Conservation (phyloP, 2,797 vertebrate genomes). For the Spondyliosoma cantharus region DNA sequence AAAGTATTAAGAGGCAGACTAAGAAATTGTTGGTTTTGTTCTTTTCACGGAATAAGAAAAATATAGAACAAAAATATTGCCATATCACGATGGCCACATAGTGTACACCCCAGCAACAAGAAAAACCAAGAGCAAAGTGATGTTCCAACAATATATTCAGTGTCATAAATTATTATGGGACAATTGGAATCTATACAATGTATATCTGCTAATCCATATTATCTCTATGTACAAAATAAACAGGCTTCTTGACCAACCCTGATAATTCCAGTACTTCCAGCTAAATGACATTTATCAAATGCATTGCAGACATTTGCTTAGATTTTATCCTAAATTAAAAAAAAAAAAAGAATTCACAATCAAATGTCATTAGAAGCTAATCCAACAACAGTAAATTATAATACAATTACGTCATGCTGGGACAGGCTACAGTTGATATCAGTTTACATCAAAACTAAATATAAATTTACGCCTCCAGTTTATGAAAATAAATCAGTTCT, state of each 20-base stretch:
- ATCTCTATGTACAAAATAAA: slow-evolving; percentile 79
- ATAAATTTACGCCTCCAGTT: slow-evolving; percentile 43
- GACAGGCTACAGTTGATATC: slow-evolving; percentile 27
- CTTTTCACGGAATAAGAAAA: not conserved
- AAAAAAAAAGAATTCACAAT: slow-evolving; percentile 33
- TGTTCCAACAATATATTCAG: slow-evolving; percentile 67
- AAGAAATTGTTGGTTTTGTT: not conserved
- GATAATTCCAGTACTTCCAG: slow-evolving; percentile 55
- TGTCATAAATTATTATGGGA: slow-evolving; percentile 54
- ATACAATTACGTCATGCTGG: slow-evolving; percentile 43
- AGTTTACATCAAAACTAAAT: slow-evolving; percentile 51
- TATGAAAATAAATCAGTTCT: slow-evolving; percentile 45
- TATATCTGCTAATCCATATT: slow-evolving; percentile 48
- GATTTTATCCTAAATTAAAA: slow-evolving; percentile 20
- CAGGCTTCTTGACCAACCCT: slow-evolving; percentile 58
- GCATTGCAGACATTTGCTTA: slow-evolving; percentile 15
- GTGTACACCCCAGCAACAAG: not conserved
- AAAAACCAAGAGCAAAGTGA: slow-evolving; percentile 25
- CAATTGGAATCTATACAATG: slow-evolving; percentile 54
- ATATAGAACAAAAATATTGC: too few species aligned
- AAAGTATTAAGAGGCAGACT: too few species aligned
- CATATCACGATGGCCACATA: not conserved
- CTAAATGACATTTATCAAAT: slow-evolving; percentile 53
- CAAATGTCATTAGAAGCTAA: slow-evolving; percentile 37
- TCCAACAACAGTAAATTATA: slow-evolving; percentile 33